Evolutionary conservation across 64 coral and sea anemone species (phyloP), one percentile per base, ranked within the genome.

Genomic region (Porites australiensis): DNA sequence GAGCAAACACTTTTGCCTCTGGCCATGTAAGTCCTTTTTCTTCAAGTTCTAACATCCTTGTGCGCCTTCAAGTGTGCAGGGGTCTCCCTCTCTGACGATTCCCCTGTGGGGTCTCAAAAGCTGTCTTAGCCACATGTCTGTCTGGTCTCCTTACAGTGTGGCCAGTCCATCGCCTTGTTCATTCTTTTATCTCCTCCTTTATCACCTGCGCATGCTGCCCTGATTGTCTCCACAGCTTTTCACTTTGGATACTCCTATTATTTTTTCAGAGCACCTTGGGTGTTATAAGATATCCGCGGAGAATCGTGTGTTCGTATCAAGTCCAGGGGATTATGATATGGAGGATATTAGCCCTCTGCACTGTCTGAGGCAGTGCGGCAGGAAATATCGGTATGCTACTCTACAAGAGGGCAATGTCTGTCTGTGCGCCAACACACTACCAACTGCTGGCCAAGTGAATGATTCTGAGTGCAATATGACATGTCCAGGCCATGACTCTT

Each of bases 271-370:
- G 77, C 84, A 86, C 53, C 4, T 93, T 51, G 95, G 95, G 10
- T 96, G 95, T 67, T 96, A 71, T 14, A 14, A 64, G 37, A 89
- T 80, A 51, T 75, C 73, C 6, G 72, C 54, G 6, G 95, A 96
- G 18, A 57, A 59, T 0, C 91, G 82, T 20, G 18, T 64, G 16
- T 96, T 96, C 45, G 47, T 79, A 13, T 94, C 95, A 48, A 91
- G 95, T 91, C 87, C 95, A 3, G 95, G 95, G 77, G 95, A 97
- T 83, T 97, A 94, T 86, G 16, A 97, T 60, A 27, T 77, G 14
- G 1, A 51, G 10, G 92, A 97, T 60, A 65, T 97, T 2, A 97
- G 95, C 65, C 95, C 95, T 72, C 74, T 97, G 16, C 74, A 83
- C 55, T 97, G 95, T 47, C 20, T 94, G 8, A 66, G 79, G 12